Evolutionary conservation across 2,888 invertebrate species (phyloP).

Genomic region (Epinotia ramella): DNA sequence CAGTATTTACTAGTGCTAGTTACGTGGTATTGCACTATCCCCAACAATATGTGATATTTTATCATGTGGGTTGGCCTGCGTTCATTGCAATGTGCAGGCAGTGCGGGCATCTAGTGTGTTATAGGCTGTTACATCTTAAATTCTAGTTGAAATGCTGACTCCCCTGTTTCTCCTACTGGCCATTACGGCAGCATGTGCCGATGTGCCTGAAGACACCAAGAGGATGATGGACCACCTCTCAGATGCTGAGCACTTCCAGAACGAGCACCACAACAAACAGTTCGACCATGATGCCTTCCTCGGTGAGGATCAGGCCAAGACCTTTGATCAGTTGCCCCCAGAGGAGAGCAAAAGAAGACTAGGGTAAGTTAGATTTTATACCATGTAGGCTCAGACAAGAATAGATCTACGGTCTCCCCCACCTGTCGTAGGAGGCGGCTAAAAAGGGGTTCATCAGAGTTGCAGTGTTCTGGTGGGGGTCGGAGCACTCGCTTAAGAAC

Average conservation of each 20-base stretch:
- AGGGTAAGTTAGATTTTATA: constrained; percentile 80
- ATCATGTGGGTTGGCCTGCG: no score
- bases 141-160: constrained; percentile 65
- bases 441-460: no score
- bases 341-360: constrained; percentile 97
- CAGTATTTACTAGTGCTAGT: no score
- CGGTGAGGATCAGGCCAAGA: constrained; percentile 96
- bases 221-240: constrained; percentile 89
- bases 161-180: constrained; percentile 70
- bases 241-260: constrained; percentile 91
- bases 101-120: not conserved
- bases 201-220: constrained; percentile 89
- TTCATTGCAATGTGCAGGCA: no score
- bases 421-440: no score
- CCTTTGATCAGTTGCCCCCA: constrained; percentile 96
- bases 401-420: no score
- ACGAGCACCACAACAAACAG: constrained; percentile 93
- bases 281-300: constrained; percentile 99
- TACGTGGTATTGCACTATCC: no score
- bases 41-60: no score
- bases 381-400: no score
- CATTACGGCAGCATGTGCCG: constrained; percentile 74
- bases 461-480: no score
- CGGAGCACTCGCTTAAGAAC: no score
- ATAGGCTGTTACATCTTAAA: not conserved